Conservation (phyloP, 2,888 invertebrate genomes). For the Morpho deidamia region DNA sequence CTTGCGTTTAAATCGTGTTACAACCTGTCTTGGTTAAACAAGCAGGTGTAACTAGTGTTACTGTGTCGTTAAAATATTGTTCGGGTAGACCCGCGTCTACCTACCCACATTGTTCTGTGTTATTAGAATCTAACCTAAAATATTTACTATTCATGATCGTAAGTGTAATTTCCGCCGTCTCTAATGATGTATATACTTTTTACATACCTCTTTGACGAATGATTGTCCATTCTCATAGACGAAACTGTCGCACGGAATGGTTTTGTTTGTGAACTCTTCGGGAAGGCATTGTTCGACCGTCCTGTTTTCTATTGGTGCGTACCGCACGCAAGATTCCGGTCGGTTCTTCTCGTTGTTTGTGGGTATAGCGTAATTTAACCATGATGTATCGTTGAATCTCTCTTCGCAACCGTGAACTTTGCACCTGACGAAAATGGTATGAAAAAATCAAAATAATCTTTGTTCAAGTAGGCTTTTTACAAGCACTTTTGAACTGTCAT, state of each 20-base stretch:
- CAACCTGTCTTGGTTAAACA: no score
- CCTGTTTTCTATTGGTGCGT: conserved; percentile 33
- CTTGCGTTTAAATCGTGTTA: no score
- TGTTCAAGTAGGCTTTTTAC: no score
- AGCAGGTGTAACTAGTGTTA: no score
- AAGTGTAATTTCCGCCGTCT: no score
- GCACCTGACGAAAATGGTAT: conserved; percentile 41
- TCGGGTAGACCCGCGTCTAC: no score
- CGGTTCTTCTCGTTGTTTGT: conserved; percentile 34
- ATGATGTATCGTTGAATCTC: conserved; percentile 63
- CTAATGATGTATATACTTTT: background rate
- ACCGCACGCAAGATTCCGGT: conserved; percentile 44
- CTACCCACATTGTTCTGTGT: no score
- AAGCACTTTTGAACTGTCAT: no score
- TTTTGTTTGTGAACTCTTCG: conserved; percentile 49
- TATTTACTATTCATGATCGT: no score
- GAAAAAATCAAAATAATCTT: no score
- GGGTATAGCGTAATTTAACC: conserved; percentile 59
- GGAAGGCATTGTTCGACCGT: conserved; percentile 43
- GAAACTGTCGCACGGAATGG: conserved; percentile 46
- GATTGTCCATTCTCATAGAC: conserved; percentile 56
- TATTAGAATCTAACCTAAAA: no score
- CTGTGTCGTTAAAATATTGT: no score
- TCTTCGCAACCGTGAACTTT: conserved; percentile 59
- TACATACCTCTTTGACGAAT: conserved; percentile 61